phyloP scores from a whole-genome alignment of 1,140 invertebrate genomes.

The Drosophila suzukii region DNA sequence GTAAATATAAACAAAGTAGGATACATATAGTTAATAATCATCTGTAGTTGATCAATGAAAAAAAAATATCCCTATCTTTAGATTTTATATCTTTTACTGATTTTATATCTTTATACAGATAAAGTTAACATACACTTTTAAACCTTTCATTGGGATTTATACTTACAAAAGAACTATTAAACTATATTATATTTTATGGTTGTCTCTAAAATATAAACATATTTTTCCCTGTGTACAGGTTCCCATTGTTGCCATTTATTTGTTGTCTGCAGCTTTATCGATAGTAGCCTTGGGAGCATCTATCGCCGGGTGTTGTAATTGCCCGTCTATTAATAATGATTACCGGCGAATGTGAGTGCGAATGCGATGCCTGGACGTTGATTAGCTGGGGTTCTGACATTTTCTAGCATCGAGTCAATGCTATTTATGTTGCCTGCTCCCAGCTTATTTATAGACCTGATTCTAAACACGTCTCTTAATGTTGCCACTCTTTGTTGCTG shows the following conservation, averaged over 20 bases:
- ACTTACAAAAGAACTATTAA: too few relatives aligned
- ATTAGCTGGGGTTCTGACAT: constrained; percentile 69
- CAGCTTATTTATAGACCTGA: constrained; percentile 74
- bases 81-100: too few relatives aligned
- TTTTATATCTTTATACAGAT: too few relatives aligned
- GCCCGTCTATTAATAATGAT: constrained; percentile 77
- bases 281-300: constrained; percentile 55
- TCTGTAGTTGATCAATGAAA: too few relatives aligned
- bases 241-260: constrained; percentile 27
- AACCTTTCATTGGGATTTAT: too few relatives aligned
- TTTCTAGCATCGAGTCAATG: constrained; percentile 68
- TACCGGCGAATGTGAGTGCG: constrained; percentile 53
- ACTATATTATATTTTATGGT: too few relatives aligned
- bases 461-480: constrained; percentile 65
- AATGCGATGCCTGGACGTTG: constrained; percentile 49
- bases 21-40: too few relatives aligned
- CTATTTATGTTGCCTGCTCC: constrained; percentile 64
- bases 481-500: constrained; percentile 20
- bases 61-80: too few relatives aligned
- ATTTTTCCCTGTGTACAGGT: not conserved
- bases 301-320: constrained; percentile 70
- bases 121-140: too few relatives aligned
- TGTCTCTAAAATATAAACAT: not conserved
- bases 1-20: too few relatives aligned
- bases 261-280: constrained; percentile 27